Evolutionary conservation across 2,113 vertebrate species (phyloP), one percentile per base, ranked within the genome.

Genomic region (Corythaeola cristata): DNA sequence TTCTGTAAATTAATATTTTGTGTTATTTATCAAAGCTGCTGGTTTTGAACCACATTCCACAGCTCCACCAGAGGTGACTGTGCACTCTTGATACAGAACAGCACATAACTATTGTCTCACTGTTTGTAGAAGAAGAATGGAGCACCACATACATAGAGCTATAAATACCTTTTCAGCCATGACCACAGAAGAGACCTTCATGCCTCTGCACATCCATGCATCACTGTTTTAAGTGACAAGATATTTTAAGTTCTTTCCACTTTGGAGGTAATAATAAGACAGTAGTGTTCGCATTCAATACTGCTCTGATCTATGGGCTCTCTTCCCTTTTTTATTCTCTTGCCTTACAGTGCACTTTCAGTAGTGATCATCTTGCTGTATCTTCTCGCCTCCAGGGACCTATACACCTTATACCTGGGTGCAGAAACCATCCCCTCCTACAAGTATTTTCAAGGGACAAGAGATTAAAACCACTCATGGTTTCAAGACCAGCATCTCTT

Each of bases 21-120:
- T 44, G 27, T 90, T 89, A 56, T 35, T 75, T 90, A 33, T 49
- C 22, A 77, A 88, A 86, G 37, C 37, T 74, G 30, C 41, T 81
- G 60, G 2, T 77, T 90, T 71, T 74, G 47, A 90, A 55, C n/a
- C 20, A 30, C 30, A 44, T 62, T 50, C 41, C 4, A 1, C 11
- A 69, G 55, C 20, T 47, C 32, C 12, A 21, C 37, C 41, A 30
- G 79, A 60, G 21, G 35, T 49, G 63, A 52, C 22, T 1, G 1
- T 12, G 35, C 35, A 12, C 32, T 66, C 45, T 18, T 56, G 15
- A 16, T 50, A n/a, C 9, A 49, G 39, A 63, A 23, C 39, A 69
- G 35, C 41, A 45, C 0, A 37, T 9, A 20, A 26, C 44, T 4
- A 39, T 11, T 22, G 37, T 41, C 39, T 72, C 0, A 0, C 5